These are phyloP conservation scores for Drosophila birchii DNA, from an alignment of 2,888 invertebrate genomes.

Conservation along the genomic window DNA sequence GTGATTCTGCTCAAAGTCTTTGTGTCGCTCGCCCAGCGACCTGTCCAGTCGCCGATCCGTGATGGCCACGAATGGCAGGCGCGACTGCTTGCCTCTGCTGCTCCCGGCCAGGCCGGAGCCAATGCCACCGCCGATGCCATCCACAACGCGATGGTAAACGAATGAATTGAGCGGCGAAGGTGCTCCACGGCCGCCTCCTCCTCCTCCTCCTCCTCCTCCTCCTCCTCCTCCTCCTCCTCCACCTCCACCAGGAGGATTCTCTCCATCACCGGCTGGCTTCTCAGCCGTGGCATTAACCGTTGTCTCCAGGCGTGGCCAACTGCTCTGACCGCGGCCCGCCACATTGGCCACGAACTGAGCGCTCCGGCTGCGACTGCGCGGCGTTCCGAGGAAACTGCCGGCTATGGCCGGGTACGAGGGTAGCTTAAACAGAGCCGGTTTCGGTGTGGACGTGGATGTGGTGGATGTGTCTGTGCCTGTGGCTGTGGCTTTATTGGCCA, in stretches of 20 bases:
- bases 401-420: conserved; percentile 78
- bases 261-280: conserved; percentile 15
- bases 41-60: conserved; percentile 84
- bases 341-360: conserved; percentile 81
- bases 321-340: conserved; percentile 60
- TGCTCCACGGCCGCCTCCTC: conserved; percentile 22
- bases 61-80: conserved; percentile 84
- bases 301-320: conserved; percentile 34
- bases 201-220: conserved; percentile 3
- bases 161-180: conserved; percentile 78
- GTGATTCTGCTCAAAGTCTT: conserved; percentile 84
- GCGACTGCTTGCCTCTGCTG: conserved; percentile 79
- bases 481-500: conserved; percentile 55
- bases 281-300: conserved; percentile 9
- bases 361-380: conserved; percentile 75
- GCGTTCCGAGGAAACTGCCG: conserved; percentile 74
- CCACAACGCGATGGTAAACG: conserved; percentile 83
- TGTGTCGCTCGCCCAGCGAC: conserved; percentile 73
- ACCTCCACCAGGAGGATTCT: background rate
- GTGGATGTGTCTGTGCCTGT: background rate
- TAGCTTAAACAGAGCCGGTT: conserved; percentile 73
- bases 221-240: conserved; percentile 15
- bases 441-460: conserved; percentile 51
- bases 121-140: conserved; percentile 54
- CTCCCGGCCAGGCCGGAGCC: conserved; percentile 14